phyloP scores from a whole-genome alignment of 2,113 vertebrate species.

The Sinocyclocheilus maitianheensis region DNA sequence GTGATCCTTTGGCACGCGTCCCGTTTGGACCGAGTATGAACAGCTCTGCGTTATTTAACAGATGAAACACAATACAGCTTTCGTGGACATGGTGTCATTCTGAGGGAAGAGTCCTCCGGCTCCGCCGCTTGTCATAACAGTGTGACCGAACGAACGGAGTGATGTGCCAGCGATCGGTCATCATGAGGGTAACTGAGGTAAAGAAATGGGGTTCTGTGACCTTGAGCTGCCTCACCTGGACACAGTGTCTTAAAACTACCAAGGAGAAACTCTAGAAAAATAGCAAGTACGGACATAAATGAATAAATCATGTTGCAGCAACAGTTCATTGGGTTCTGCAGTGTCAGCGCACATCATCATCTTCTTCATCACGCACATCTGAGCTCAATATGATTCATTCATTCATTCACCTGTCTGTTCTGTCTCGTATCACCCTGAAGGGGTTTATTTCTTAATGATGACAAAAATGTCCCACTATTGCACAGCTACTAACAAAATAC shows the following conservation, averaged over 20 bases:
- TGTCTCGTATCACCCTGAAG: neutral
- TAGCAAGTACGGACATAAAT: neutral
- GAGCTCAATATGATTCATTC: too few relatives aligned
- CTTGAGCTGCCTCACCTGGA: slow-evolving; percentile 7
- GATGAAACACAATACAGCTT: slow-evolving; percentile 41
- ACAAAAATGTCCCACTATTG: neutral
- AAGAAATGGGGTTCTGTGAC: slow-evolving; percentile 24
- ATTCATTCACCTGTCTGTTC: neutral
- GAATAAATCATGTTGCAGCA: neutral
- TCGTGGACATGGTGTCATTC: slow-evolving; percentile 46
- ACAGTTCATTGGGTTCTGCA: neutral
- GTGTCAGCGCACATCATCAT: too few relatives aligned
- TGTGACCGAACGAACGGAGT: neutral
- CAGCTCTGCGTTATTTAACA: slow-evolving; percentile 38
- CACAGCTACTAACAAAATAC: neutral
- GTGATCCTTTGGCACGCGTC: neutral
- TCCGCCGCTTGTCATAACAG: neutral
- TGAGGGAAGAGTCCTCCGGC: slow-evolving; percentile 27
- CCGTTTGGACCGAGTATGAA: slow-evolving; percentile 1
- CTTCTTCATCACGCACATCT: too few relatives aligned
- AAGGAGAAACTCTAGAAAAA: neutral
- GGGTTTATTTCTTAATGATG: neutral
- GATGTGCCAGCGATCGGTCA: slow-evolving; percentile 43
- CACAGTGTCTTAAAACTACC: neutral
- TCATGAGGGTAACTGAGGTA: slow-evolving; percentile 30